These are phyloP conservation scores for Lordiphosa fenestrarum DNA, from an alignment of 2,888 invertebrate species.

Conservation along the genomic window DNA sequence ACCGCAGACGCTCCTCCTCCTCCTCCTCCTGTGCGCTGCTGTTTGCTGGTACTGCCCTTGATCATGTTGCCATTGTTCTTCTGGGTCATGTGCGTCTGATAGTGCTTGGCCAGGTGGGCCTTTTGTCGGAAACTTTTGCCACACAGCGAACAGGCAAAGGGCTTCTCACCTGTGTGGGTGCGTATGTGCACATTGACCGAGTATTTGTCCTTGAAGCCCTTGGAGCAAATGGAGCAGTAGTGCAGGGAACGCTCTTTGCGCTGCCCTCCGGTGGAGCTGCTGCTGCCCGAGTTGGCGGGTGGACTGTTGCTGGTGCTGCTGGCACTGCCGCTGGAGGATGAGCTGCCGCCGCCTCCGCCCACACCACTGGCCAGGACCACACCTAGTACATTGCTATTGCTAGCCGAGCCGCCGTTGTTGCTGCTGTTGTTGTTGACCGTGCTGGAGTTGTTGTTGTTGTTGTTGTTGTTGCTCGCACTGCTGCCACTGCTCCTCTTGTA, in stretches of 20 bases:
- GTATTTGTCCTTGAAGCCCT: constrained; percentile 97
- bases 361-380: constrained; percentile 60
- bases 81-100: constrained; percentile 95
- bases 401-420: constrained; percentile 52
- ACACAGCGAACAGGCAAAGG: constrained; percentile 96
- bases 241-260: constrained; percentile 93
- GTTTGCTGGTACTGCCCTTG: constrained; percentile 80
- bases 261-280: constrained; percentile 53
- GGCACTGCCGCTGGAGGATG: constrained; percentile 62
- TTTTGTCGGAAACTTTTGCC: constrained; percentile 96
- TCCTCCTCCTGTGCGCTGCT: constrained; percentile 50
- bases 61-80: constrained; percentile 85
- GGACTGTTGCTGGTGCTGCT: constrained; percentile 74
- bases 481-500: constrained; percentile 83
- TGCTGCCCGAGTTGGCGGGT: constrained; percentile 69
- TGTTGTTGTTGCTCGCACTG: constrained; percentile 79
- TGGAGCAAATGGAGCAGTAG: constrained; percentile 95
- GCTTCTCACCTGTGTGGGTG: constrained; percentile 98
- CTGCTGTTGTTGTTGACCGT: constrained; percentile 76
- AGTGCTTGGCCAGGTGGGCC: constrained; percentile 94
- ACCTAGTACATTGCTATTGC: constrained; percentile 35
- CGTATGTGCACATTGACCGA: constrained; percentile 98
- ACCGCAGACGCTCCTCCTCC: constrained; percentile 22
- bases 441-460: constrained; percentile 77
- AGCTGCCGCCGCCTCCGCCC: constrained; percentile 66